Evolutionary conservation across 2,113 vertebrate genomes (phyloP).

Genomic region (Emydocephalus ijimae): DNA sequence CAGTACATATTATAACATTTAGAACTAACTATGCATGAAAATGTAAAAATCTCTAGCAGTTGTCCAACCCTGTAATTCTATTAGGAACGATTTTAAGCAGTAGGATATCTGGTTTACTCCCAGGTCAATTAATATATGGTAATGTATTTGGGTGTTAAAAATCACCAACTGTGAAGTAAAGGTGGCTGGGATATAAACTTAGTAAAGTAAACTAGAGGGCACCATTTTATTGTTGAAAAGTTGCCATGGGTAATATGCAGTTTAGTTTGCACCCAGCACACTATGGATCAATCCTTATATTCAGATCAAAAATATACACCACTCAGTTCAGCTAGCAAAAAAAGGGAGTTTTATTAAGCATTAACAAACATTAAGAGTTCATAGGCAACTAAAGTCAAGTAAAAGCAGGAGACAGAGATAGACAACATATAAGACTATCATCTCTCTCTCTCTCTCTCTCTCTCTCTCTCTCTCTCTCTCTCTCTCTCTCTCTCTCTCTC

Average conservation of each 20-base stretch:
- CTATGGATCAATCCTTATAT: neutral
- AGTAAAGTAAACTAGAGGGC: neutral
- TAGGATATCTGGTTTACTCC: neutral
- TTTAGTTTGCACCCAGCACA: neutral
- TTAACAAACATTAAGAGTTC: neutral
- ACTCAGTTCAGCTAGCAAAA: neutral
- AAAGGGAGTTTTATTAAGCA: neutral
- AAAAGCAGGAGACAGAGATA: neutral
- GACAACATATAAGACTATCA: neutral
- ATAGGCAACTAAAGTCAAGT: neutral
- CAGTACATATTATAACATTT: neutral
- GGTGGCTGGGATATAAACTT: neutral
- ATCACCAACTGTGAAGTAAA: neutral
- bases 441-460: neutral
- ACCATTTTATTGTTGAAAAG: neutral
- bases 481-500: neutral
- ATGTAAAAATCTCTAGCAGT: neutral
- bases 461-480: fast-evolving
- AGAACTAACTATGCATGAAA: neutral
- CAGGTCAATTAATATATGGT: neutral
- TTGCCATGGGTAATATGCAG: neutral
- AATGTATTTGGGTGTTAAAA: neutral
- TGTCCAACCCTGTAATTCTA: neutral
- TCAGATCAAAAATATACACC: neutral
- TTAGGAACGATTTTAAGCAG: neutral